Conservation (phyloP, 1,140 invertebrate genomes). For the Drosophila albomicans region DNA sequence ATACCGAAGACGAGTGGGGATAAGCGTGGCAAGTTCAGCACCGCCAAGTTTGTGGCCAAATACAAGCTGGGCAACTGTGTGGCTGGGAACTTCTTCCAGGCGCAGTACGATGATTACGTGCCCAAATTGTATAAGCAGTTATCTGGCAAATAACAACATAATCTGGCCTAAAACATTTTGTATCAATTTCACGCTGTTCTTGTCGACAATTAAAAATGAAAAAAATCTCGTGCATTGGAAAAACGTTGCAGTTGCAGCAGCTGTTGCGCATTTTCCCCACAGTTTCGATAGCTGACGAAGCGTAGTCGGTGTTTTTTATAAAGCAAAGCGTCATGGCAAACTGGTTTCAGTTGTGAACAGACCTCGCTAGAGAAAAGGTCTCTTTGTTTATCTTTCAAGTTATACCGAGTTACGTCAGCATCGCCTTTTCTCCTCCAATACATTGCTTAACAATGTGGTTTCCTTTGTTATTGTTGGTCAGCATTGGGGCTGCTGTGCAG, state of each 20-base stretch:
- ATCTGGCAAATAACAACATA: constrained; percentile 83
- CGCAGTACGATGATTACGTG: constrained; percentile 96
- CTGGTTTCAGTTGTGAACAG: constrained; percentile 62
- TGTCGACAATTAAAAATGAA: not conserved
- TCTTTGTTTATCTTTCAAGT: not conserved
- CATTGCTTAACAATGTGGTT: constrained; percentile 35
- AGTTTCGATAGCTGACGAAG: constrained; percentile 1
- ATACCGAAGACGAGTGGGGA: constrained; percentile 64
- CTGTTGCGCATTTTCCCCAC: constrained; percentile 23
- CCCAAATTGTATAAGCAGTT: constrained; percentile 86
- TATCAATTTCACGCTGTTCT: constrained; percentile 84
- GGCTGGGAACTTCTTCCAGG: constrained; percentile 95
- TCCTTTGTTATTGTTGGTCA: constrained; percentile 24
- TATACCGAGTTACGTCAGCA: constrained; percentile 3
- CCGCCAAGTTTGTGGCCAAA: constrained; percentile 92
- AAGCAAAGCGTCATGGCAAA: constrained; percentile 46
- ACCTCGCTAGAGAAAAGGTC: constrained; percentile 30
- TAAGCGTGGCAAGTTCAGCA: constrained; percentile 90
- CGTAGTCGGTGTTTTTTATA: constrained; percentile 29
- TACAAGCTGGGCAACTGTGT: constrained; percentile 93
- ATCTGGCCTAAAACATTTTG: constrained; percentile 85
- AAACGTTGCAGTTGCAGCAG: constrained; percentile 2
- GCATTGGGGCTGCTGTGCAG: constrained; percentile 34
- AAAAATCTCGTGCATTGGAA: constrained; percentile 18
- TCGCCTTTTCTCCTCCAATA: constrained; percentile 4